phyloP scores from a whole-genome alignment of 2,113 vertebrate genomes.

The cat (Felis catus) region F.catus_Fca126_mat1.0 CM031412.1:122676001-122676500 shows the following conservation, averaged over 20 bases:
- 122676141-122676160: neutral
- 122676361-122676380: neutral
- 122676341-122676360: neutral
- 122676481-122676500: no score
- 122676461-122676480: no score
- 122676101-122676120: conserved; percentile 15
- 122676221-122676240: neutral
- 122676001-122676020: neutral
- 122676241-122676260: neutral
- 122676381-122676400: neutral
- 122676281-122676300: neutral
- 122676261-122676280: neutral
- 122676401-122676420: neutral
- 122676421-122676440: neutral
- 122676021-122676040: neutral
- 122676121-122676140: neutral
- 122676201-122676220: neutral
- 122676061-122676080: neutral
- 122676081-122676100: neutral
- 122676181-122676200: neutral
- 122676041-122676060: neutral
- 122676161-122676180: no score
- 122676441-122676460: neutral
- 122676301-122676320: neutral
- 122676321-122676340: neutral